Base-by-base conservation (phyloP, 2,113 vertebrate genomes). In the Emydocephalus ijimae region DNA sequence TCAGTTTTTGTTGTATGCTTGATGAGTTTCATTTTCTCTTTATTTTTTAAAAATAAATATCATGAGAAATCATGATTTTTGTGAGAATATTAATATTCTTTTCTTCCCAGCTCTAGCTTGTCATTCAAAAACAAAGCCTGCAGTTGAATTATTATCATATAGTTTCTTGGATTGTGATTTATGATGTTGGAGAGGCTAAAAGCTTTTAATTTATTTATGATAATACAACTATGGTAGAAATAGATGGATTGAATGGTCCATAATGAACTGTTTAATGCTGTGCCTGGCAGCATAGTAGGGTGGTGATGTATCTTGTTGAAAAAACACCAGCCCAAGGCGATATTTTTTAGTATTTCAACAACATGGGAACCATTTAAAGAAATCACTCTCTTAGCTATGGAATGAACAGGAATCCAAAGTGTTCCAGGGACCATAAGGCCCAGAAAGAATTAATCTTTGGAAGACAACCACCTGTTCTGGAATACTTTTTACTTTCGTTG, bases 281-380 rank as follows among this genome's bases (percentile, higher is more conserved):
- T 94, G 95, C 95, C 96, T 95, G 95, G 94, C 92, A 96, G 93
- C 94, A 57, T 94, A 95, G 96, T 95, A 95, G 94, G 94, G 90
- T 93, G 96, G 95, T 96, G 96, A 85, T 92, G 61, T 92, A 39
- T 92, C 64, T 89, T 89, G 39, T 52, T 48, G 81, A 85, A 81
- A 94, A 94, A 94, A 85, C 91, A 64, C 89, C 94, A 94, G 95
- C 91, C 94, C 95, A 4, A 61, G 39, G 91, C 94, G 90, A 93
- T 96, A 96, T 96, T 96, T 96, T 96, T 97, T 97, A 96, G 95
- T 94, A 95, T 95, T 96, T 94, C 93, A 97, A 95, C 96, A 97
- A 95, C 95, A 96, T 93, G 91, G 92, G 24, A 69, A 93, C 92
- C 94, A 96, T 97, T 56, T 61, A 96, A 96, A 96, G 95, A 96